Evolutionary conservation across 2,888 invertebrate genomes (phyloP).

Genomic region (Acrocyrtus sp.): DNA sequence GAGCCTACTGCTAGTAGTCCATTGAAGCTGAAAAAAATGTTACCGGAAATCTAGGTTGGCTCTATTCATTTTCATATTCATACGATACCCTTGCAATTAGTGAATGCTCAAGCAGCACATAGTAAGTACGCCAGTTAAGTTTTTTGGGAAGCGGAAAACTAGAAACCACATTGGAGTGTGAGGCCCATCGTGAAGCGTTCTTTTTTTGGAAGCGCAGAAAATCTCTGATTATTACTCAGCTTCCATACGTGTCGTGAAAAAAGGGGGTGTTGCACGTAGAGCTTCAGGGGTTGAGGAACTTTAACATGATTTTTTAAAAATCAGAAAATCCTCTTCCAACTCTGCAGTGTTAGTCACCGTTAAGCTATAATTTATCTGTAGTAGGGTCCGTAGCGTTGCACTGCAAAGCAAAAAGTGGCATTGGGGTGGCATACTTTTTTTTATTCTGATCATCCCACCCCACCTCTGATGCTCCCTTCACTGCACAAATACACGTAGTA

Average conservation of each 20-base stretch:
- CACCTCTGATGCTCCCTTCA: background rate
- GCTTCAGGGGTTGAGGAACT: slow-evolving; percentile 36
- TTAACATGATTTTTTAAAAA: slow-evolving; percentile 7
- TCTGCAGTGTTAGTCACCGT: background rate
- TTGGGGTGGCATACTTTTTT: slow-evolving; percentile 25
- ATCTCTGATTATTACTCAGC: too few species aligned
- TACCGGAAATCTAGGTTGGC: background rate
- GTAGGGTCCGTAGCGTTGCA: background rate
- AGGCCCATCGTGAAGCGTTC: too few species aligned
- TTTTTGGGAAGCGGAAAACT: background rate
- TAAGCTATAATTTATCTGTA: background rate
- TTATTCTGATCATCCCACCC: background rate
- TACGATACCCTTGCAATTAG: background rate
- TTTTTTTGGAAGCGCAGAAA: too few species aligned
- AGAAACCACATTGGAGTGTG: background rate
- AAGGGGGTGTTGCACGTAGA: background rate
- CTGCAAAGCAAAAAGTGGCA: slow-evolving; percentile 6
- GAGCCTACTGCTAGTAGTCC: too few species aligned
- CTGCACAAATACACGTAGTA: background rate
- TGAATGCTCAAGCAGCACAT: too few species aligned
- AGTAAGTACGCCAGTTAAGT: background rate
- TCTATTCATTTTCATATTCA: background rate
- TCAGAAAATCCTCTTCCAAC: background rate
- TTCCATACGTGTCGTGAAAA: too few species aligned
- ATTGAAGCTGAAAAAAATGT: too few species aligned